Evolutionary conservation across 2,113 vertebrate species (phyloP).

Genomic region (Okapia johnstoni): DNA sequence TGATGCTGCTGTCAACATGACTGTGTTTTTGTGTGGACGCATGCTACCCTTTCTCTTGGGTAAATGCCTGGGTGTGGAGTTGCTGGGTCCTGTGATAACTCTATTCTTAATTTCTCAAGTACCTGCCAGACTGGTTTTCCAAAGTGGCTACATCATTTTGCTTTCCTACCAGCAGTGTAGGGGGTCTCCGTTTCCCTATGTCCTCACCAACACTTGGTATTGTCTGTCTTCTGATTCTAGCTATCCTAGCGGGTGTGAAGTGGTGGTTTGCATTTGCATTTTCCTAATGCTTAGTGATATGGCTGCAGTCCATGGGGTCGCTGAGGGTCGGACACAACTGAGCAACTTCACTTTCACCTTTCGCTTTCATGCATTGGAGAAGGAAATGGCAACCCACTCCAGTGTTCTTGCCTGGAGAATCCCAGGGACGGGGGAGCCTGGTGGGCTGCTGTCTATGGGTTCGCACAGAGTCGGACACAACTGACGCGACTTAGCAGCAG

Average conservation of each 20-base stretch:
- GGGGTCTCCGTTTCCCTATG: background rate
- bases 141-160: background rate
- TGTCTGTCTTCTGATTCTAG: background rate
- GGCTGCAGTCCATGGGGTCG: too few species aligned
- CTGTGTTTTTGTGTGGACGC: background rate
- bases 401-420: too few species aligned
- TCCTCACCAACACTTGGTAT: background rate
- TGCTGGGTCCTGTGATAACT: background rate
- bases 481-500: too few species aligned
- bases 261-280: background rate
- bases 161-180: background rate
- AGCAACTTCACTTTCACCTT: too few species aligned
- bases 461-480: too few species aligned
- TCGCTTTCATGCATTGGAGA: too few species aligned
- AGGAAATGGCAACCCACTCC: too few species aligned
- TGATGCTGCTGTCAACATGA: background rate
- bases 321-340: too few species aligned
- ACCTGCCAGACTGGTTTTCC: background rate
- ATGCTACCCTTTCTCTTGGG: background rate
- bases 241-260: background rate
- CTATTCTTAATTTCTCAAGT: background rate
- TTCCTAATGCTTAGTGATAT: background rate
- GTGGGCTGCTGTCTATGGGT: too few species aligned
- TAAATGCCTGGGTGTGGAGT: background rate
- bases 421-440: too few species aligned